A percentile compares a stretch with the other conserved stretches of the same genome.
Conservation (phyloP, 2,113 vertebrate species). For the Bubo blakistoni region DNA sequence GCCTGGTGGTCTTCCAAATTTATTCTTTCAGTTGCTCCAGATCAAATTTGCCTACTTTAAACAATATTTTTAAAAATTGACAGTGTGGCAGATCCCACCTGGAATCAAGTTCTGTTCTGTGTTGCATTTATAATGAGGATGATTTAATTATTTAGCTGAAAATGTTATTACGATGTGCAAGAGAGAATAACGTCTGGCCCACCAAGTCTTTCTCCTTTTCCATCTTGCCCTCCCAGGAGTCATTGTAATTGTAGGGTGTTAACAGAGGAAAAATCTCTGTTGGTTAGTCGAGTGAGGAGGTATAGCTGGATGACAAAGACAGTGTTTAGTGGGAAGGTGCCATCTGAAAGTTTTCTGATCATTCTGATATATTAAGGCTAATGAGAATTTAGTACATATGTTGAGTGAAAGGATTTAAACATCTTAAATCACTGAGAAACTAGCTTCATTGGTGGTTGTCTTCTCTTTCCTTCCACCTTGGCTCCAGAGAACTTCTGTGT, state of each 20-base stretch:
- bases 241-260: background rate
- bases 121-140: background rate
- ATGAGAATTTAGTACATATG: background rate
- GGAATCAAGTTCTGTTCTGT: background rate
- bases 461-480: background rate
- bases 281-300: background rate
- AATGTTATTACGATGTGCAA: background rate
- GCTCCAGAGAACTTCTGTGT: background rate
- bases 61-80: background rate
- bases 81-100: background rate
- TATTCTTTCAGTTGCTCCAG: background rate
- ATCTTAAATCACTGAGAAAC: background rate
- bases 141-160: background rate
- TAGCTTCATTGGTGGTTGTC: background rate
- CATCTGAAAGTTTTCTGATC: background rate
- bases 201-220: background rate
- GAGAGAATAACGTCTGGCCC: background rate
- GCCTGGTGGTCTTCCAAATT: background rate
- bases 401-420: background rate
- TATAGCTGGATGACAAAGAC: background rate
- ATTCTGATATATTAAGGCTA: background rate
- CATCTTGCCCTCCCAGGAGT: background rate
- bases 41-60: background rate
- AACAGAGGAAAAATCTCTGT: background rate
- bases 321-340: background rate